Conservation (phyloP, 2,888 invertebrate species). For the Pachymerium ferrugineum region DNA sequence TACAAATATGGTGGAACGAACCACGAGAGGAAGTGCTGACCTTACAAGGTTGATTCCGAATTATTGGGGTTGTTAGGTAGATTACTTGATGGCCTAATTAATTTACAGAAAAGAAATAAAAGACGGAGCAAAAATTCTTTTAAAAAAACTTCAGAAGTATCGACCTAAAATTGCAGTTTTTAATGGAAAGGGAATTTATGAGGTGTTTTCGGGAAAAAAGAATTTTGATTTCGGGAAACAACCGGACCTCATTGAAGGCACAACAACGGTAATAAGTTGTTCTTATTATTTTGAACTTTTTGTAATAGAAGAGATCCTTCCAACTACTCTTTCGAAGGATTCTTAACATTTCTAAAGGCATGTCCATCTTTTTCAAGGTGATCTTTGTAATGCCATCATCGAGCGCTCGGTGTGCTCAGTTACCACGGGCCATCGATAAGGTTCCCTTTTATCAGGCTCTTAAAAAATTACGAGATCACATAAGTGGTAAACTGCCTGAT, state of each 20-base stretch:
- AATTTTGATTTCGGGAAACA: conserved; percentile 95
- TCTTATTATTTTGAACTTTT: no score
- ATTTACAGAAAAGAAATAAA: conserved; percentile 48
- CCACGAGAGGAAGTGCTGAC: conserved; percentile 94
- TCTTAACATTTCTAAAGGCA: no score
- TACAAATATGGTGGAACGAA: conserved; percentile 94
- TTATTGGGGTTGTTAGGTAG: background rate
- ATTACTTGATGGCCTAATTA: background rate
- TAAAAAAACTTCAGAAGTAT: conserved; percentile 84
- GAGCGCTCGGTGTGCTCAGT: conserved; percentile 91
- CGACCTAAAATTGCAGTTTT: conserved; percentile 95
- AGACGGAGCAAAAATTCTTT: conserved; percentile 68
- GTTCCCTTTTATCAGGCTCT: conserved; percentile 95
- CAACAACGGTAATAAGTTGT: conserved; percentile 75
- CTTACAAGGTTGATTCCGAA: conserved; percentile 64
- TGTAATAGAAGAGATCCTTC: no score
- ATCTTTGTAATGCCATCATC: conserved; percentile 99
- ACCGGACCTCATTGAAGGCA: conserved; percentile 86
- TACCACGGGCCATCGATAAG: conserved; percentile 96
- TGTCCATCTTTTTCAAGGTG: conserved; percentile 60
- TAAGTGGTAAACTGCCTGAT: conserved; percentile 77
- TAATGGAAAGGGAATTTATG: conserved; percentile 95
- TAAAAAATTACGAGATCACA: conserved; percentile 89
- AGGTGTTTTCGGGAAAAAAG: conserved; percentile 94
- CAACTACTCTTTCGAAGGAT: no score